These are phyloP conservation scores for Turritopsis rubra DNA, from an alignment of 30 jellyfish, hydroid and myxozoan species.

Conservation along the genomic window DNA sequence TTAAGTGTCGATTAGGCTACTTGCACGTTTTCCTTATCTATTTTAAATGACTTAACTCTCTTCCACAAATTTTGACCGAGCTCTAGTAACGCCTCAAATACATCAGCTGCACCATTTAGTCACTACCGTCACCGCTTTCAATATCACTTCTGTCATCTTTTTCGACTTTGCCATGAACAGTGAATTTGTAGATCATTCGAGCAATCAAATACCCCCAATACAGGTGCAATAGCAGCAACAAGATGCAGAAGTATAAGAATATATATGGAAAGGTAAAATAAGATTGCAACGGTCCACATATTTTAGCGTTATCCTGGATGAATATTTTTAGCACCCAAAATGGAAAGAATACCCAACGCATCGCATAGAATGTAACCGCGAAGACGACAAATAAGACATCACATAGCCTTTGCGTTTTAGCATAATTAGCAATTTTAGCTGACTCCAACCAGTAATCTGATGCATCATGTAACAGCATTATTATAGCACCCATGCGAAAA, in stretches of 20 bases:
- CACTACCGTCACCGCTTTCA: conserved; percentile 24
- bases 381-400: conserved; percentile 78
- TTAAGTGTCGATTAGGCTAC: too few species aligned
- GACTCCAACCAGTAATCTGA: conserved; percentile 97
- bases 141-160: conserved; percentile 36
- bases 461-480: conserved; percentile 78
- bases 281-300: conserved; percentile 34
- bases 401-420: conserved; percentile 71
- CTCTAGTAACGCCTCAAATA: too few species aligned
- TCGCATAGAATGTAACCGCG: conserved; percentile 54
- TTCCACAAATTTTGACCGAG: too few species aligned
- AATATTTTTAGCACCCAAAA: conserved; percentile 47
- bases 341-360: conserved; percentile 79
- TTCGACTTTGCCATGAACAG: conserved; percentile 75
- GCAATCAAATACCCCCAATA: conserved; percentile 78
- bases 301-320: conserved; percentile 19
- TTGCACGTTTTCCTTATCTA: too few species aligned
- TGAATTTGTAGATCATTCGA: conserved; percentile 67
- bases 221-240: conserved; percentile 51
- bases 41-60: too few species aligned
- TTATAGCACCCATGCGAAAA: conserved; percentile 84
- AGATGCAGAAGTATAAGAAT: conserved; percentile 6
- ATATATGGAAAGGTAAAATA: conserved; percentile 27
- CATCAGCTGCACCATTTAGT: too few species aligned
- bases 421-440: conserved; percentile 93